Conservation (phyloP, 2,888 invertebrate genomes). For the Catotricha subobsoleta region DNA sequence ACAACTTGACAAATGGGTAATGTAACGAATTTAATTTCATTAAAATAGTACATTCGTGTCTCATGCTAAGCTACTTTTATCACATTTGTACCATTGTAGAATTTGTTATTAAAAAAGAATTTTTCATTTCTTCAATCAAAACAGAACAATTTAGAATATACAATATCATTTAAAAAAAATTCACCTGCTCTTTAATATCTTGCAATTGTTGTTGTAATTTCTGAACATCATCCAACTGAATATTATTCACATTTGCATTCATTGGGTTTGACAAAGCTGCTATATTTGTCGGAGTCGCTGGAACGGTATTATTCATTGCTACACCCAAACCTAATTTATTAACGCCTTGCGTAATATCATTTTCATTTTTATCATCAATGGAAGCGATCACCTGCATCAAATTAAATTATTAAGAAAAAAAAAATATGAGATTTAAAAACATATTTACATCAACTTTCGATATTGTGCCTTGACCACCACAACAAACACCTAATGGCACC, state of each 20-base stretch:
- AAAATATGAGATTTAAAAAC: no score
- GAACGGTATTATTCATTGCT: constrained; percentile 27
- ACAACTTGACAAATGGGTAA: no score
- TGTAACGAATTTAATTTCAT: no score
- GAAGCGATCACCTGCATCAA: background rate
- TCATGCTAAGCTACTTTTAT: no score
- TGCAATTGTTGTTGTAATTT: constrained; percentile 87
- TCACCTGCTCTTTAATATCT: constrained; percentile 92
- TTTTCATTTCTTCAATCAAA: no score
- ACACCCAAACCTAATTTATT: constrained; percentile 26
- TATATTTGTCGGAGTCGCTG: constrained; percentile 11
- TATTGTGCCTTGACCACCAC: constrained; percentile 30
- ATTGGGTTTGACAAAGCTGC: constrained; percentile 26
- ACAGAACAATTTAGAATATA: no score
- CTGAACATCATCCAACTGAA: constrained; percentile 64
- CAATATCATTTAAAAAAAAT: no score
- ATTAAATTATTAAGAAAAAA: background rate
- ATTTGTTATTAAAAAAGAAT: no score
- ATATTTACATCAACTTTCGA: constrained; percentile 22
- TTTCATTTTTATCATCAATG: constrained; percentile 5
- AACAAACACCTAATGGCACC: constrained; percentile 36
- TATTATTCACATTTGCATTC: constrained; percentile 41
- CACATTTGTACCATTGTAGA: no score
- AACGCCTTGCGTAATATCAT: constrained; percentile 16
- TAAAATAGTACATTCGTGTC: no score